phyloP scores from a whole-genome alignment of 1,140 invertebrate species.

The Hyles euphorbiae region DNA sequence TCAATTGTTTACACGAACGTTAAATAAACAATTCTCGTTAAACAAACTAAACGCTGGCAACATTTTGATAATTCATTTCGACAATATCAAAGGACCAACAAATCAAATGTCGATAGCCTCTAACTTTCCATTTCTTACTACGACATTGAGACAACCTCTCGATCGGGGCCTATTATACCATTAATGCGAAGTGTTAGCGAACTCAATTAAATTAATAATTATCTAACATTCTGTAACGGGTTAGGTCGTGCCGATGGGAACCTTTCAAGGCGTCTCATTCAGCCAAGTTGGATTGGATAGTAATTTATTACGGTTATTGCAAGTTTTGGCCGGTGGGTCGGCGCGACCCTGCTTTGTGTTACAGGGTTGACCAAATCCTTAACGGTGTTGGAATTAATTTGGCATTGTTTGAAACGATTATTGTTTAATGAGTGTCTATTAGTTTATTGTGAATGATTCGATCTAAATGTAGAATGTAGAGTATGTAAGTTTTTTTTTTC shows the following conservation, averaged over 20 bases:
- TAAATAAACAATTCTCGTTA: neutral
- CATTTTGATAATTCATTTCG: too few relatives aligned
- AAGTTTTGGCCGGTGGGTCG: slow-evolving; percentile 45
- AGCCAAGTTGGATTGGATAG: slow-evolving; percentile 56
- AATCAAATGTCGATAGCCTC: neutral
- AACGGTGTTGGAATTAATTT: neutral
- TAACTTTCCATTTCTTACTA: neutral
- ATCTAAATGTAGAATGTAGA: too few relatives aligned
- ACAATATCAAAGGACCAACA: neutral
- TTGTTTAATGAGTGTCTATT: neutral
- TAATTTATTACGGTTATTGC: slow-evolving; percentile 65
- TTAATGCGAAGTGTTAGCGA: slow-evolving; percentile 28
- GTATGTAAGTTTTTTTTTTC: too few relatives aligned
- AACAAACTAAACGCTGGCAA: too few relatives aligned
- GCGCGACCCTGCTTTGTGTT: slow-evolving; percentile 31
- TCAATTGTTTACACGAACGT: slow-evolving; percentile 20
- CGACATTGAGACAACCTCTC: slow-evolving; percentile 2
- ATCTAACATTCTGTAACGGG: slow-evolving; percentile 40
- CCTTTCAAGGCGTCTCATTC: slow-evolving; percentile 48
- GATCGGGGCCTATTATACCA: slow-evolving; percentile 2
- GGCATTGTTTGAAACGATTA: slow-evolving; percentile 1
- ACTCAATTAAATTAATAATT: slow-evolving; percentile 61
- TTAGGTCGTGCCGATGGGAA: slow-evolving; percentile 24
- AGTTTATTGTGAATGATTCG: neutral
- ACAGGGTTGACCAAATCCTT: slow-evolving; percentile 27